These are phyloP conservation scores for Anguilla anguilla DNA, from an alignment of 2,797 vertebrate genomes.

Conservation along the genomic window DNA sequence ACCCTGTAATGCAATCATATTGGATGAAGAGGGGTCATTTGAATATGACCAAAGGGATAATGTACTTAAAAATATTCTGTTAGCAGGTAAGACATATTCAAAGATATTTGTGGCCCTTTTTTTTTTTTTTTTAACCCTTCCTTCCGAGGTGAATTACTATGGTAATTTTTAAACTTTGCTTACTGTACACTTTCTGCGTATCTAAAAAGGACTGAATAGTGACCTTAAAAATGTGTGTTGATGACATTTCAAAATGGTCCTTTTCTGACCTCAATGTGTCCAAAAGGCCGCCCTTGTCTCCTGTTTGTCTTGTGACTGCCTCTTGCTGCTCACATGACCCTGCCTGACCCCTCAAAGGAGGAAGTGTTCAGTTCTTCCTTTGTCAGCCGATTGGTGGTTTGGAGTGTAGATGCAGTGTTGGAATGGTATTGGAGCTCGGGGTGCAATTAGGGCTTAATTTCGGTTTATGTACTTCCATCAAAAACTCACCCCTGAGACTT, in stretches of 20 bases:
- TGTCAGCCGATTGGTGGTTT: background rate
- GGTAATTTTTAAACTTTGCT: background rate
- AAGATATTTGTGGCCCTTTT: background rate
- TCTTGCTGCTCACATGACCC: background rate
- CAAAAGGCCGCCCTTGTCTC: no score
- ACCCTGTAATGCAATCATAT: background rate
- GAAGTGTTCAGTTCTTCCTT: background rate
- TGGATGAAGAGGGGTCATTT: background rate
- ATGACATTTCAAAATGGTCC: no score
- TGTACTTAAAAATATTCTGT: background rate
- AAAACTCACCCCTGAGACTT: background rate
- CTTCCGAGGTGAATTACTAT: background rate
- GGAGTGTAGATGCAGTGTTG: background rate
- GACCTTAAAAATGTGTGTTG: no score
- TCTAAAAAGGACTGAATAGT: no score
- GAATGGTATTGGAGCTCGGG: background rate
- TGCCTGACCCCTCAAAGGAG: background rate
- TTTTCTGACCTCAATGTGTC: no score
- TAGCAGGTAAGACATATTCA: no score
- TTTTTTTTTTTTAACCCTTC: no score
- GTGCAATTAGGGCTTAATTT: background rate
- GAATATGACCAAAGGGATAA: background rate
- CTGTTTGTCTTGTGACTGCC: background rate
- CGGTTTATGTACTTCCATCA: no score
- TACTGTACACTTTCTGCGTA: background rate